Conservation (phyloP, 2,888 invertebrate species). For the Tetranychus truncatus region DNA sequence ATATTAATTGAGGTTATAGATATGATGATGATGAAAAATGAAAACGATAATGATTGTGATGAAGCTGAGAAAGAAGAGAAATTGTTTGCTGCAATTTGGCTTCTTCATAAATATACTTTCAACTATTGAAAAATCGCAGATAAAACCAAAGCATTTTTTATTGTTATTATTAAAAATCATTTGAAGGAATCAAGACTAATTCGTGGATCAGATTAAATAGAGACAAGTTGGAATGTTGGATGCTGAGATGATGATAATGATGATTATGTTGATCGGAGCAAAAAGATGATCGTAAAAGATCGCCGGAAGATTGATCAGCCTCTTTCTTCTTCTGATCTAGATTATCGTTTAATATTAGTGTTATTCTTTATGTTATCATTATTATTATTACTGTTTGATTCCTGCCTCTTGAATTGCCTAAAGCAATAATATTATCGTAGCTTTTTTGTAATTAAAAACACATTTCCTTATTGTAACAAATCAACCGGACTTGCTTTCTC, state of each 20-base stretch:
- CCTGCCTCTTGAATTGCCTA: neutral
- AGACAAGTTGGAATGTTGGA: neutral
- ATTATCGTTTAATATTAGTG: neutral
- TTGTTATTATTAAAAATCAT: neutral
- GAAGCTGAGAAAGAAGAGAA: neutral
- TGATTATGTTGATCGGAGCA: neutral
- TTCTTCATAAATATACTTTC: no score
- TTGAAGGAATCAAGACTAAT: neutral
- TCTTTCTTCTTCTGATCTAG: neutral
- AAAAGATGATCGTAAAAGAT: neutral
- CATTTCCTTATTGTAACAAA: neutral
- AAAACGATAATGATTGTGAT: neutral
- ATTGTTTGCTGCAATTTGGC: neutral
- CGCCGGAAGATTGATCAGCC: conserved; percentile 1
- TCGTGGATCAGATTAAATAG: neutral
- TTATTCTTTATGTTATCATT: no score
- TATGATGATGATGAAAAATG: no score
- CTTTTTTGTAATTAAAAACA: neutral
- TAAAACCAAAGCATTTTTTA: no score
- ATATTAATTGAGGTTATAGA: neutral
- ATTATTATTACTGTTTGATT: neutral
- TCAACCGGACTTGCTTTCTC: conserved; percentile 1
- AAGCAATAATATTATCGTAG: neutral
- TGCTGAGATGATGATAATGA: neutral
- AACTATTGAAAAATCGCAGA: no score